These are phyloP conservation scores for Paramuricea clavata DNA, from an alignment of 92 coral and sea anemone genomes.

Conservation along the genomic window DNA sequence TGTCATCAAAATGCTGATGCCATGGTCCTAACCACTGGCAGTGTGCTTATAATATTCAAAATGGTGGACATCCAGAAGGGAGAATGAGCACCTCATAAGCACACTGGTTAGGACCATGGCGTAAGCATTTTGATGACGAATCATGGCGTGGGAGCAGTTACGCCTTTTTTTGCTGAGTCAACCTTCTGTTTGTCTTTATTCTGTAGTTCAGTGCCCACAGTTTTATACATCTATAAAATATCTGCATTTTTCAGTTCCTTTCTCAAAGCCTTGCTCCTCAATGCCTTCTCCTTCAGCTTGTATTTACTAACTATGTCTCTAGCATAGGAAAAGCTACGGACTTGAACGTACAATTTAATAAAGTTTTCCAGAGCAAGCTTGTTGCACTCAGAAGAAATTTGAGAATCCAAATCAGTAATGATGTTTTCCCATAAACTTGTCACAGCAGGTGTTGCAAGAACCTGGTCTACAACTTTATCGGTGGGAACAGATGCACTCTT, in stretches of 20 bases:
- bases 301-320: constrained; percentile 59
- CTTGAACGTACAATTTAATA: constrained; percentile 58
- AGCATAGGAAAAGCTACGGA: constrained; percentile 64
- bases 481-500: constrained; percentile 11
- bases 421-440: constrained; percentile 24
- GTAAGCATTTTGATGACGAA: too few relatives aligned
- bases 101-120: too few relatives aligned
- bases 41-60: too few relatives aligned
- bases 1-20: too few relatives aligned
- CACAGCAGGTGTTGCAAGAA: neutral
- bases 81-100: too few relatives aligned
- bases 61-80: too few relatives aligned
- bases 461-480: constrained; percentile 2
- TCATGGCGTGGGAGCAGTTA: too few relatives aligned
- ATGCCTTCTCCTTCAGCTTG: constrained; percentile 51
- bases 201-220: too few relatives aligned
- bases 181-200: too few relatives aligned
- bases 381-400: neutral
- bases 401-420: neutral
- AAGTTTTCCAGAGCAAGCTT: constrained; percentile 36
- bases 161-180: too few relatives aligned
- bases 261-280: constrained; percentile 63
- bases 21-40: too few relatives aligned
- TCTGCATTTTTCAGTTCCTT: constrained; percentile 45
- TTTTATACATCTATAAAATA: neutral